A percentile compares a stretch with the other conserved stretches of the same genome.
Conservation (phyloP, 2,888 invertebrate genomes). For the Hypolimnas misippus region DNA sequence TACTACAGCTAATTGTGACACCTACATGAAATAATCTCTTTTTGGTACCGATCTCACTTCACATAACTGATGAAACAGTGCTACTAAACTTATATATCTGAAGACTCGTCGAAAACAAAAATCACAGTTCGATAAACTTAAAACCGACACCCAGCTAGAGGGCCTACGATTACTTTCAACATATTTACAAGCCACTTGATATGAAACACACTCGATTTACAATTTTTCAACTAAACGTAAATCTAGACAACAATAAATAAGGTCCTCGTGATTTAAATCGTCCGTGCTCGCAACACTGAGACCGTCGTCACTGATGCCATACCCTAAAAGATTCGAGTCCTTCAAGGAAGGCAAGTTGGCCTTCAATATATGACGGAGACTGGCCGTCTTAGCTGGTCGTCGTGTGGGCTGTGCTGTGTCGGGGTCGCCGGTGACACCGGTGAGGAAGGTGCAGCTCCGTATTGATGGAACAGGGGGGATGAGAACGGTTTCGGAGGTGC, state of each 20-base stretch:
- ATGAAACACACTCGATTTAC: constrained; percentile 66
- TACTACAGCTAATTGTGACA: constrained; percentile 68
- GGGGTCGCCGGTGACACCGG: constrained; percentile 75
- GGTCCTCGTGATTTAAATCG: constrained; percentile 60
- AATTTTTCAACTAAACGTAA: constrained; percentile 56
- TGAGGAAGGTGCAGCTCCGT: constrained; percentile 75
- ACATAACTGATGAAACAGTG: constrained; percentile 58
- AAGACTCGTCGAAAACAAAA: constrained; percentile 71
- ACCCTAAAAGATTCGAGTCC: constrained; percentile 55
- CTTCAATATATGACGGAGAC: constrained; percentile 89
- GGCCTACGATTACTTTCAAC: constrained; percentile 55
- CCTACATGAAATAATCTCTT: constrained; percentile 77
- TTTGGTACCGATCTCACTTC: constrained; percentile 83
- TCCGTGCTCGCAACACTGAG: constrained; percentile 57
- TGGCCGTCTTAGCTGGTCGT: constrained; percentile 86
- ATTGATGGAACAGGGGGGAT: constrained; percentile 82
- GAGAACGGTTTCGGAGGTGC: constrained; percentile 80
- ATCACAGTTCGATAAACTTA: constrained; percentile 75
- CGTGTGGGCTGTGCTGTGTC: constrained; percentile 78
- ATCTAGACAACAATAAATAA: constrained; percentile 76
- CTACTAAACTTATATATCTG: constrained; percentile 67
- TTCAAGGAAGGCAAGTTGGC: constrained; percentile 76
- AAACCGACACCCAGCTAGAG: constrained; percentile 53
- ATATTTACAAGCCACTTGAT: constrained; percentile 77
- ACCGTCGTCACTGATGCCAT: constrained; percentile 50